Base-by-base conservation (phyloP, 2,888 invertebrate species). In the Diaphora mendica region DNA sequence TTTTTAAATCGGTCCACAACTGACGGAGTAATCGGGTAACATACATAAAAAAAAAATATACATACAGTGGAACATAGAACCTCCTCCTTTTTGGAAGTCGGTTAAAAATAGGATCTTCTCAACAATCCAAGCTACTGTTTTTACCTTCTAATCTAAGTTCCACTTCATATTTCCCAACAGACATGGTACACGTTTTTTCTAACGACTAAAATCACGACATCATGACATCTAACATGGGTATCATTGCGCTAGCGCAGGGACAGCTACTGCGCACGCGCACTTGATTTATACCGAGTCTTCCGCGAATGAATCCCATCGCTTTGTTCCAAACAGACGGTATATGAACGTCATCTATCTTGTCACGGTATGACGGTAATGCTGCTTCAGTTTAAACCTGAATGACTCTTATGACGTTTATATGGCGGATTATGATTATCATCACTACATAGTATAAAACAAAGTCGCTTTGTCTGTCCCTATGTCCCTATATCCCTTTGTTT, bases 251-350 rank as follows among this genome's bases (percentile, higher is more conserved):
- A 72, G 77, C 78, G 23, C 64, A 42, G 72, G 83, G 88, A 84
- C 86, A 80, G 84, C 79, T 75, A 75, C 81, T 44, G 87, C 83
- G 90, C 90, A 89, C 87, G 90, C 88, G 89, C 88, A 77, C 71
- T 78, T 88, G 87, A 89, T 89, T 89, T 89, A 90, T 82, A 73
- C 72, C 39, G 42, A 17, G 51, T 51, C 65, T 59, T 11, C 30
- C 15, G 51, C 35, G 51, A 67, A 42, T 42, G 68, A 68, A 68
- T 44, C 73, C 59, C 70, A 70, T 35, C 33, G 64, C 64, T 70
- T 70, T 70, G 70, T 70, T 72, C 72, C 67, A 2, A 65, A 48
- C 59, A 26, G 39, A 44, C 71, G 64, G 78, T 75, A 79, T 73
- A 82, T 84, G 77, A 72, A 76, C 79, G 75, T 78, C 79, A 82